These are phyloP conservation scores for Caranx melampygus DNA, from an alignment of 2,113 vertebrate species.

Conservation along the genomic window DNA sequence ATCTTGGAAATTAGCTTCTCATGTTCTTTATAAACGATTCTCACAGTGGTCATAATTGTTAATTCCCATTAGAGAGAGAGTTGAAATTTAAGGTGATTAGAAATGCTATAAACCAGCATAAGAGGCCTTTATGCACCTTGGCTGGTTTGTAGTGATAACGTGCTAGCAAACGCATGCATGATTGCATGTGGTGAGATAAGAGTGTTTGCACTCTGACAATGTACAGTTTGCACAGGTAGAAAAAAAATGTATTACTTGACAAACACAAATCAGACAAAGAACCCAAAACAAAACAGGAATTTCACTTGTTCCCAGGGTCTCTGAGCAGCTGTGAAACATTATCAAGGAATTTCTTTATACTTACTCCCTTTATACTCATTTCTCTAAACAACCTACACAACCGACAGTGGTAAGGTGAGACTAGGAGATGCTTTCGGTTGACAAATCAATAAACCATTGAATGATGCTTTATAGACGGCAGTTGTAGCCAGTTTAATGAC, in stretches of 20 bases:
- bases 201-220: conserved; percentile 25
- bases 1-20: not conserved
- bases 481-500: not conserved
- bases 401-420: not conserved
- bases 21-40: not conserved
- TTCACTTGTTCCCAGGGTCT: conserved; percentile 21
- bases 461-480: not conserved
- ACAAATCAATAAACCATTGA: not conserved
- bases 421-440: not conserved
- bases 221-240: conserved; percentile 17
- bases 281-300: conserved; percentile 6
- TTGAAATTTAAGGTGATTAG: conserved; percentile 29
- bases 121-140: conserved; percentile 15
- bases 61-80: not conserved
- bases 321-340: conserved; percentile 19
- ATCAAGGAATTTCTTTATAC: not conserved
- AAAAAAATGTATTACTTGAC: not conserved
- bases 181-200: conserved; percentile 41
- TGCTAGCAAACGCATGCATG: conserved; percentile 27
- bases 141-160: conserved; percentile 33
- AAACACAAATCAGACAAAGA: conserved; percentile 40
- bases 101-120: conserved; percentile 8
- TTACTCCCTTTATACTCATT: conserved; percentile 10
- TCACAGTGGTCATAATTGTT: conserved; percentile 9
- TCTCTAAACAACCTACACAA: not conserved